Evolutionary conservation across 2,888 invertebrate species (phyloP).

Genomic region (Sminthurinus aureus): DNA sequence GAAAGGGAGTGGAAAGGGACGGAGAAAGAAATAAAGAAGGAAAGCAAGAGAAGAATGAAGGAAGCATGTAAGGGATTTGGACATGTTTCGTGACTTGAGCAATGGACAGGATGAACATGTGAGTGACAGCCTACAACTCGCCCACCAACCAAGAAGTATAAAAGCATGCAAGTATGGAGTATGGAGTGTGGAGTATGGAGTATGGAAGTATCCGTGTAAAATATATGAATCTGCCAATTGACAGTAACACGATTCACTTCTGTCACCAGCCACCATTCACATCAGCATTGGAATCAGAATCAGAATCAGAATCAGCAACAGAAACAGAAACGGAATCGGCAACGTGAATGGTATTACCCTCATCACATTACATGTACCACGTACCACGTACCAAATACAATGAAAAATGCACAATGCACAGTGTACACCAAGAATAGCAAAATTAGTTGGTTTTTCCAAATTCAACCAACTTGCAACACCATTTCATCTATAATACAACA

Average conservation of each 20-base stretch:
- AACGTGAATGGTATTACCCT: no score
- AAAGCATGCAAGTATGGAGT: no score
- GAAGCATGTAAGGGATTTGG: conserved; percentile 7
- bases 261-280: conserved; percentile 8
- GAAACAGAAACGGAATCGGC: no score
- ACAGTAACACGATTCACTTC: conserved; percentile 22
- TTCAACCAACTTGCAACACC: no score
- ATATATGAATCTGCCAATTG: conserved; percentile 23
- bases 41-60: background rate
- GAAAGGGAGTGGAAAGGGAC: background rate
- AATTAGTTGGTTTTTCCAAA: no score
- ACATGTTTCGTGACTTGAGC: conserved; percentile 23
- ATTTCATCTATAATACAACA: no score
- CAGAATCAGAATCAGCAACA: no score
- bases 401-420: no score
- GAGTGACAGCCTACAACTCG: conserved; percentile 17
- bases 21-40: background rate
- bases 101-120: conserved; percentile 18
- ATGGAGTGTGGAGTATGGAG: background rate
- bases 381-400: no score
- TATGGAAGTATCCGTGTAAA: background rate
- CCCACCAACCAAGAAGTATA: no score
- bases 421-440: no score
- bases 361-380: background rate
- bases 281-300: background rate